phyloP scores from a whole-genome alignment of 2,113 vertebrate species.

The Urocynchramus pylzowi region DNA sequence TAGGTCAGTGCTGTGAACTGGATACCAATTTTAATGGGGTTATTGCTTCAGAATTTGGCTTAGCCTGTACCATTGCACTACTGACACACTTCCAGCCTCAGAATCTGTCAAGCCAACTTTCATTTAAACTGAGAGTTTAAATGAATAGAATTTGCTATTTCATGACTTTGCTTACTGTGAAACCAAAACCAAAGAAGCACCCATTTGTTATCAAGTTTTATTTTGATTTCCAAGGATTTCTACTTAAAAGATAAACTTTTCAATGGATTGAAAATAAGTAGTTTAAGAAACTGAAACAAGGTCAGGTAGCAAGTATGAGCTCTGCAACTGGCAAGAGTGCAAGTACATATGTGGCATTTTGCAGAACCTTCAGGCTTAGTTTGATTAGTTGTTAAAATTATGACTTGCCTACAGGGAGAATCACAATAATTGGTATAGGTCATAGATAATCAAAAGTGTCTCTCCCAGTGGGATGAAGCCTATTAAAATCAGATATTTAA shows the following conservation, averaged over 20 bases:
- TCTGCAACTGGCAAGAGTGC: conserved; percentile 50
- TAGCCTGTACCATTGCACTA: not conserved
- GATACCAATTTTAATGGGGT: not conserved
- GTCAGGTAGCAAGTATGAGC: conserved; percentile 45
- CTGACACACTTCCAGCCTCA: not conserved
- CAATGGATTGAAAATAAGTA: conserved; percentile 6
- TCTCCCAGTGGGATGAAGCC: conserved; percentile 79
- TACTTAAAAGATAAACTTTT: conserved; percentile 11
- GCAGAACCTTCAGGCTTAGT: conserved; percentile 78
- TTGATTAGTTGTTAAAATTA: conserved; percentile 91
- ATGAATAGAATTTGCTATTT: not conserved
- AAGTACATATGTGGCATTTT: conserved; percentile 71
- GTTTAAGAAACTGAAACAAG: conserved; percentile 46
- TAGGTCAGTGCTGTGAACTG: not conserved
- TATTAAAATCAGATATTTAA: conserved; percentile 90
- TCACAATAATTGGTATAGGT: conserved; percentile 86
- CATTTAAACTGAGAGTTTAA: not conserved
- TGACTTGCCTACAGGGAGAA: conserved; percentile 79
- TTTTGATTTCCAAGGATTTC: not conserved
- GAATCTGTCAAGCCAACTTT: not conserved
- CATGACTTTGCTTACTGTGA: not conserved
- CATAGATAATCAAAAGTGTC: conserved; percentile 87
- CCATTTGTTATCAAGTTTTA: not conserved
- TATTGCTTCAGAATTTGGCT: not conserved
- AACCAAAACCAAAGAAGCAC: not conserved